Conservation (phyloP, 2,888 invertebrate genomes). For the Cabera pusaria region DNA sequence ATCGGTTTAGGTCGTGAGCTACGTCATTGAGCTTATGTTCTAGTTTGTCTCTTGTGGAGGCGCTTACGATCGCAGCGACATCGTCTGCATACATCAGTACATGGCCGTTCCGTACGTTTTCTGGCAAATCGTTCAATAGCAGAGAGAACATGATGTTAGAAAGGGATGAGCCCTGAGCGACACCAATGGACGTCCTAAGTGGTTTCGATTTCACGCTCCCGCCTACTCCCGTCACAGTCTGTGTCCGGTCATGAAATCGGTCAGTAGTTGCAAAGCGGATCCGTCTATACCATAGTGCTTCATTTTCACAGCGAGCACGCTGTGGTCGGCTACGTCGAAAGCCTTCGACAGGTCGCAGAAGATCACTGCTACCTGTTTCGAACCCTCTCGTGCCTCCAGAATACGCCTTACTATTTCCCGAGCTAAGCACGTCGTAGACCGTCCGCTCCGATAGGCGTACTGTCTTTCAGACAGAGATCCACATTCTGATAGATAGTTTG, state of each 20-base stretch:
- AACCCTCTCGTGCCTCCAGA: background rate
- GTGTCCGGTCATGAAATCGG: slow-evolving; percentile 1
- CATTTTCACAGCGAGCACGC: slow-evolving; percentile 1
- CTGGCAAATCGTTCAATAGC: too few relatives aligned
- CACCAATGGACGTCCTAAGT: too few relatives aligned
- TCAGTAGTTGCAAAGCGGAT: background rate
- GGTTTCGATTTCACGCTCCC: background rate
- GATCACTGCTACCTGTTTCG: too few relatives aligned
- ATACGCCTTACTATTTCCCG: background rate
- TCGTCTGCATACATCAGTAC: background rate
- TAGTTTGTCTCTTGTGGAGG: background rate
- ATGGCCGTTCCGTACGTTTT: too few relatives aligned
- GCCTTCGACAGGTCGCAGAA: slow-evolving; percentile 7
- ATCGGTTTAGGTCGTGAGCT: background rate
- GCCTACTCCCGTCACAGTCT: slow-evolving; percentile 1
- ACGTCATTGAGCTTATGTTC: background rate
- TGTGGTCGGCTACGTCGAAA: slow-evolving; percentile 2
- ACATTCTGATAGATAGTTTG: background rate
- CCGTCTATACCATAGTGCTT: background rate
- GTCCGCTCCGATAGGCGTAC: background rate
- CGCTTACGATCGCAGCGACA: background rate
- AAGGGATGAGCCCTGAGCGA: slow-evolving; percentile 1
- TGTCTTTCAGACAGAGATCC: background rate
- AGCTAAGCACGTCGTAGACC: slow-evolving; percentile 1
- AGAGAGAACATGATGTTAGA: background rate